A percentile compares a stretch with the other conserved stretches of the same genome.
Conservation (phyloP, 2,888 invertebrate species). For the Cataglyphis cursor region DNA sequence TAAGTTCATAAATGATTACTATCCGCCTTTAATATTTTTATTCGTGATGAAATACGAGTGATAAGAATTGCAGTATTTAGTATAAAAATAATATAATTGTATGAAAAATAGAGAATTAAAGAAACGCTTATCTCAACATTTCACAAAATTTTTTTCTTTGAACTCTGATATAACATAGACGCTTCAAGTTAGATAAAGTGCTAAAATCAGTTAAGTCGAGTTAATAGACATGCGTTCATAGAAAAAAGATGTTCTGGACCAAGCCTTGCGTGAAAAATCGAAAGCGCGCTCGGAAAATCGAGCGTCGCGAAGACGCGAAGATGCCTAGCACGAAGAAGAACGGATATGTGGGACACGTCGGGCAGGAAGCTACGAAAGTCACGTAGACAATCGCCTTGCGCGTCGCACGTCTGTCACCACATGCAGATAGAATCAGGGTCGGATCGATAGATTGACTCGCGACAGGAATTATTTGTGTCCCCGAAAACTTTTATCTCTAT, state of each 20-base stretch:
- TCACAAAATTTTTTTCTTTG: background rate
- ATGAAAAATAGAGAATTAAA: background rate
- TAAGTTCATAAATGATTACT: background rate
- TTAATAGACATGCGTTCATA: slow-evolving; percentile 6
- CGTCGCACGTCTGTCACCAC: slow-evolving; percentile 80
- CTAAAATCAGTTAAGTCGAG: background rate
- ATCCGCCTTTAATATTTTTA: background rate
- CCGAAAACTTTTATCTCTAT: slow-evolving; percentile 29
- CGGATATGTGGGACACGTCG: slow-evolving; percentile 80
- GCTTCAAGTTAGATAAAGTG: background rate
- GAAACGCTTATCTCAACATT: background rate
- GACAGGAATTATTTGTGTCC: slow-evolving; percentile 23
- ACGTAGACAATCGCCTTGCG: slow-evolving; percentile 83
- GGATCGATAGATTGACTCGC: slow-evolving; percentile 66
- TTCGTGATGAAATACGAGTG: background rate
- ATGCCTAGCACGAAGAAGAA: slow-evolving; percentile 62
- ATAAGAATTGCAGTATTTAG: background rate
- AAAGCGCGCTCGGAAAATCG: slow-evolving; percentile 44
- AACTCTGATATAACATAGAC: background rate
- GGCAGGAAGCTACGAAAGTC: slow-evolving; percentile 81
- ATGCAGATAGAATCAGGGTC: slow-evolving; percentile 76
- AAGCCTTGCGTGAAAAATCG: background rate
- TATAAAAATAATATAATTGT: background rate
- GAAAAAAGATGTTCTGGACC: background rate
- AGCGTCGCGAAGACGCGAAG: slow-evolving; percentile 28